Evolutionary conservation across 1,140 invertebrate species (phyloP).

Genomic region (Kradibia gibbosae): DNA sequence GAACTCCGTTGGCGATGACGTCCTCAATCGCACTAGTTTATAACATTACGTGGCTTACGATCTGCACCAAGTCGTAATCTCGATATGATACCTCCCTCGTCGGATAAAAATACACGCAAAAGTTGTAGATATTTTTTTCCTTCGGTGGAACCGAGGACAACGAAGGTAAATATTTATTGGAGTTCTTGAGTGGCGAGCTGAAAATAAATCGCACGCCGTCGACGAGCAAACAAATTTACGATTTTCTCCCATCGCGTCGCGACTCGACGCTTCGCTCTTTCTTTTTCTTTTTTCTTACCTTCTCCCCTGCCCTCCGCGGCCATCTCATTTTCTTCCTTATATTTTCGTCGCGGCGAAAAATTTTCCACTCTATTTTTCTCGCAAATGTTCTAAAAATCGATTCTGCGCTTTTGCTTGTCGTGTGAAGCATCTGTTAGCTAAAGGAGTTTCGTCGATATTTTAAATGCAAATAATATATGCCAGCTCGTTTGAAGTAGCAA

Average conservation of each 20-base stretch:
- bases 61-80: background rate
- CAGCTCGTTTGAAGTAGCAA: background rate
- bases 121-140: constrained; percentile 19
- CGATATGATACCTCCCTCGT: background rate
- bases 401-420: background rate
- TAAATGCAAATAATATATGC: background rate
- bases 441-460: background rate
- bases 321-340: no score
- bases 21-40: constrained; percentile 1
- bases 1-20: background rate
- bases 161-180: constrained; percentile 43
- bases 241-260: constrained; percentile 10
- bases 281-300: no score
- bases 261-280: background rate
- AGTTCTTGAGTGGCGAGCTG: constrained; percentile 30
- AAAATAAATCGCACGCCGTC: constrained; percentile 21
- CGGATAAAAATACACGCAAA: constrained; percentile 38
- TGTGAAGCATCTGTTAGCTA: background rate
- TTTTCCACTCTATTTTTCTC: constrained; percentile 9
- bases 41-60: background rate
- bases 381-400: constrained; percentile 6
- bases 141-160: constrained; percentile 26
- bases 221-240: constrained; percentile 37
- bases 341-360: background rate
- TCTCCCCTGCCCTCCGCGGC: no score